These are phyloP conservation scores for Hepsetus odoe DNA, from an alignment of 2,113 vertebrate genomes.

Conservation along the genomic window DNA sequence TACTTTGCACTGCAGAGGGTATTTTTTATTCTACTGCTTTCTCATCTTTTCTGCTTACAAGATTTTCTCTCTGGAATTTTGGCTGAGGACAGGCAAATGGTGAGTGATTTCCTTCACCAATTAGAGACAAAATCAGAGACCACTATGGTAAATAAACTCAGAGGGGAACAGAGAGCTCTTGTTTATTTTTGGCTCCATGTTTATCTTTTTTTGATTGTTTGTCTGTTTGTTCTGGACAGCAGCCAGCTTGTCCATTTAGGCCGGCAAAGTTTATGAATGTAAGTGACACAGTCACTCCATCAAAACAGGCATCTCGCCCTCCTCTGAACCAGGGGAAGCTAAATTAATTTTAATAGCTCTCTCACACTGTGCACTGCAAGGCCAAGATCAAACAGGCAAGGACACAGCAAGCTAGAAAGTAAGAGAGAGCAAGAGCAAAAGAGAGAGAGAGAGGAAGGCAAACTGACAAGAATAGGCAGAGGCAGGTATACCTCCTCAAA, in stretches of 20 bases:
- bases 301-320: constrained; percentile 29
- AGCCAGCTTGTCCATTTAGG: constrained; percentile 41
- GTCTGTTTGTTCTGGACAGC: not conserved
- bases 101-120: not conserved
- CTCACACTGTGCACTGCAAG: constrained; percentile 50
- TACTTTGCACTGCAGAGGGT: not conserved
- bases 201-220: not conserved
- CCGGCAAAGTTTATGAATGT: not conserved
- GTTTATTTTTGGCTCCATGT: not conserved
- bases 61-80: not conserved
- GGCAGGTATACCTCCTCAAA: constrained; percentile 3
- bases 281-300: not conserved
- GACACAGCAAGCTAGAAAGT: constrained; percentile 32
- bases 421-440: constrained; percentile 2
- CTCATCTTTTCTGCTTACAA: constrained; percentile 1
- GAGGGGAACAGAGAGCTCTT: not conserved
- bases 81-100: not conserved
- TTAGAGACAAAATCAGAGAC: not conserved
- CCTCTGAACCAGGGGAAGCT: not conserved
- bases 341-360: constrained; percentile 48
- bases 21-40: not conserved
- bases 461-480: not conserved
- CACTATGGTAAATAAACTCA: not conserved
- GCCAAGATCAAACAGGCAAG: constrained; percentile 48
- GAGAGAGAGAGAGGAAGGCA: not conserved